A percentile compares a stretch with the other conserved stretches of the same genome.
Evolutionary conservation across 1,140 invertebrate genomes (phyloP).

Genomic region (Drosophila ambigua): DNA sequence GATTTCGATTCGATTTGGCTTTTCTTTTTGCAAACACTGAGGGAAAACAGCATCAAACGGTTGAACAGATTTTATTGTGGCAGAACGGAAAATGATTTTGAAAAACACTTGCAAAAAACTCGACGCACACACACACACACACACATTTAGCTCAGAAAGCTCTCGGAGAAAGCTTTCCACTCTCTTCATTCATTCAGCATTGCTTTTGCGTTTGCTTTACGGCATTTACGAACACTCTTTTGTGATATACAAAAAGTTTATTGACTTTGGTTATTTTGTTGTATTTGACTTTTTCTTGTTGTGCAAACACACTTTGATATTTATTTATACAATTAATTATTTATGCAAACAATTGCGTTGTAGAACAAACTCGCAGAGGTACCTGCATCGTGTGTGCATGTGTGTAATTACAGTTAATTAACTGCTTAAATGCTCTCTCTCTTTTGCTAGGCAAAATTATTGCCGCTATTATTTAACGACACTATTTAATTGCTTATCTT

Average conservation of each 20-base stretch:
- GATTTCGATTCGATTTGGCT: too few relatives aligned
- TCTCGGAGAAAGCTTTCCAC: conserved; percentile 41
- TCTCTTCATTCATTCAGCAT: conserved; percentile 28
- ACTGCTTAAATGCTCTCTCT: conserved; percentile 1
- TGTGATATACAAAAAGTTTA: conserved; percentile 59
- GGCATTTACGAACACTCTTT: conserved; percentile 67
- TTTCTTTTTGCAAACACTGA: conserved; percentile 52
- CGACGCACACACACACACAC: conserved; percentile 64
- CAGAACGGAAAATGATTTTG: conserved; percentile 71
- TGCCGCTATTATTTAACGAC: conserved; percentile 6
- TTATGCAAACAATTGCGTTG: conserved; percentile 24
- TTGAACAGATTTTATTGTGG: conserved; percentile 59
- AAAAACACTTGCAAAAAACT: conserved; percentile 82
- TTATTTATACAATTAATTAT: conserved; percentile 34
- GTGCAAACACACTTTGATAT: conserved; percentile 31
- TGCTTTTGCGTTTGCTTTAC: conserved; percentile 32
- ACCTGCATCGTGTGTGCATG: conserved; percentile 1
- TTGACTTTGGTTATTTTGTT: conserved; percentile 40
- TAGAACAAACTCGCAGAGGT: conserved; percentile 30
- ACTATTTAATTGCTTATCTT: conserved; percentile 19
- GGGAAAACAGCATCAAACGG: conserved; percentile 50
- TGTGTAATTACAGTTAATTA: conserved; percentile 31
- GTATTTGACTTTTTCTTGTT: conserved; percentile 20
- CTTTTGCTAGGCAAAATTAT: not conserved
- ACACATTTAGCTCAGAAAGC: conserved; percentile 45